These are phyloP conservation scores for Romanogobio albipinnatus DNA, from an alignment of 2,113 vertebrate genomes.

Conservation along the genomic window DNA sequence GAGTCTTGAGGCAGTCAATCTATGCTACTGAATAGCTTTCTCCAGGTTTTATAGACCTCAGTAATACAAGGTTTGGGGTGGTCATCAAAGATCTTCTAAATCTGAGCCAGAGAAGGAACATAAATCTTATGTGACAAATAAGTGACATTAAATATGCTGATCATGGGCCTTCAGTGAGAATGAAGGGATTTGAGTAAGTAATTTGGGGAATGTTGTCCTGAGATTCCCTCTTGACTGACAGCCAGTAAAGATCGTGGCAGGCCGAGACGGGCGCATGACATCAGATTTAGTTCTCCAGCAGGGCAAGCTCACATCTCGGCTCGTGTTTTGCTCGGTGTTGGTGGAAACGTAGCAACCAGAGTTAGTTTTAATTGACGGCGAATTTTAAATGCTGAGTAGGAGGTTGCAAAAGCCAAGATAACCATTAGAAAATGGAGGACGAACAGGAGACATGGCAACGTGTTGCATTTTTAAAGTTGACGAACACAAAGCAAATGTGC, in stretches of 20 bases:
- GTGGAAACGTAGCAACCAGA: constrained; percentile 38
- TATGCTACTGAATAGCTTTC: background rate
- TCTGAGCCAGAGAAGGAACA: background rate
- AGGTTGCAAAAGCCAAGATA: background rate
- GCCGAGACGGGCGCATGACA: constrained; percentile 52
- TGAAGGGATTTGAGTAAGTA: background rate
- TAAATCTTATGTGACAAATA: constrained; percentile 27
- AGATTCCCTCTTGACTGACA: constrained; percentile 19
- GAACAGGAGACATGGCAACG: too few relatives aligned
- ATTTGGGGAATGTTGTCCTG: background rate
- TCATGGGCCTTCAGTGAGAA: background rate
- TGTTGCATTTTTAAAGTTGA: background rate
- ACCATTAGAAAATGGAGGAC: too few relatives aligned
- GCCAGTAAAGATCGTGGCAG: constrained; percentile 28
- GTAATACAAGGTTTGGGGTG: too few relatives aligned
- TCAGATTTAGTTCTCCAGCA: constrained; percentile 40
- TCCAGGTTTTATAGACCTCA: background rate
- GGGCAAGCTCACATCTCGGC: constrained; percentile 32
- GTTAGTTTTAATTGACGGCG: constrained; percentile 58
- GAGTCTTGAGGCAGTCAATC: too few relatives aligned
- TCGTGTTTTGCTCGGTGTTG: constrained; percentile 41
- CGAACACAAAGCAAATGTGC: background rate
- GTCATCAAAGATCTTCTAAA: background rate
- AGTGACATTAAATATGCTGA: background rate
- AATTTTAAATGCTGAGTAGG: constrained; percentile 50